A percentile compares a stretch with the other conserved stretches of the same genome.
Conservation (phyloP, 2,888 invertebrate genomes). For the Eupelmus urozonus region DNA sequence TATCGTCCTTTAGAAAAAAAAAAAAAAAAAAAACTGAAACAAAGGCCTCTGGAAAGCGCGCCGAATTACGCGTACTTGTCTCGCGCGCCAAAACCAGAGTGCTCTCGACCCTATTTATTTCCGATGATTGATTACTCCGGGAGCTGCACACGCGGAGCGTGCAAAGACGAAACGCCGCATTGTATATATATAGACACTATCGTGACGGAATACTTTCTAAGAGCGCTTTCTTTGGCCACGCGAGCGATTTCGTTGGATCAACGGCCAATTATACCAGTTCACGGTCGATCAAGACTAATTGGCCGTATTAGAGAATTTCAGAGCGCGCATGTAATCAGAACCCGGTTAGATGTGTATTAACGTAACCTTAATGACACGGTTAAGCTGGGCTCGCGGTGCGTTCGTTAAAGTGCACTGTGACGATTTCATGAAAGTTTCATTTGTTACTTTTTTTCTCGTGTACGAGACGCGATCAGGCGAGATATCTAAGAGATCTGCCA, state of each 20-base stretch:
- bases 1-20: not conserved
- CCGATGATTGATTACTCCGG: constrained; percentile 34
- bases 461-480: too few species aligned
- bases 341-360: constrained; percentile 22
- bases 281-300: constrained; percentile 49
- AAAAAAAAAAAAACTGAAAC: not conserved
- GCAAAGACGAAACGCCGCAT: not conserved
- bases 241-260: constrained; percentile 38
- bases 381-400: too few species aligned
- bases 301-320: constrained; percentile 39
- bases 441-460: too few species aligned
- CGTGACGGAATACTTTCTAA: constrained; percentile 39
- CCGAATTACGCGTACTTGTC: not conserved
- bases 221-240: constrained; percentile 26
- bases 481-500: too few species aligned
- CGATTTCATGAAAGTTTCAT: too few species aligned
- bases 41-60: too few species aligned
- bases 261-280: constrained; percentile 38
- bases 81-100: not conserved
- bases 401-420: too few species aligned
- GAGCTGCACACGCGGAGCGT: not conserved
- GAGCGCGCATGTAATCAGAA: constrained; percentile 26
- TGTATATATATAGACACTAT: not conserved
- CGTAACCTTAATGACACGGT: constrained; percentile 5
- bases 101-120: constrained; percentile 27